Evolutionary conservation across 2,888 invertebrate genomes (phyloP).

Genomic region (Drosophila formosana): DNA sequence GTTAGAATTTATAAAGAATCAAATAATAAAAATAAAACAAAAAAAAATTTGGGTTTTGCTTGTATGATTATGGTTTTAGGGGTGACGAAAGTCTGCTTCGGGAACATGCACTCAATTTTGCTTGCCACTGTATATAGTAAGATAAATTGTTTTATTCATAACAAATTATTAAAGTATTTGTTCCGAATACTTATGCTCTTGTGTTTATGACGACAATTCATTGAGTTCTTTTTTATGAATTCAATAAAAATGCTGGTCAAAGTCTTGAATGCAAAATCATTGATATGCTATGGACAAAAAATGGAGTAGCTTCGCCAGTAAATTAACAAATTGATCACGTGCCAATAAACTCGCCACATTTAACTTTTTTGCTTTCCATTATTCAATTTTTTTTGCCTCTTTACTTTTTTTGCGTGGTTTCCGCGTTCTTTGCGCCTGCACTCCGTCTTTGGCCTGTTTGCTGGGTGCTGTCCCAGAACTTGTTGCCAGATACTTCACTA

Average conservation of each 20-base stretch:
- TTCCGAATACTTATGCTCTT: conserved; percentile 5
- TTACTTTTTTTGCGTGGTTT: conserved; percentile 43
- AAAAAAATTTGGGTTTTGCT: neutral
- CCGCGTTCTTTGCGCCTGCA: conserved; percentile 54
- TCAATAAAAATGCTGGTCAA: conserved; percentile 2
- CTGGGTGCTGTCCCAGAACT: conserved; percentile 47
- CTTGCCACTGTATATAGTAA: neutral
- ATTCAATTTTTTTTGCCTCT: conserved; percentile 22
- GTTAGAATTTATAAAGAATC: neutral
- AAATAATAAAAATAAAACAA: neutral
- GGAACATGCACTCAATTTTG: neutral
- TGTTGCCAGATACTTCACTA: conserved; percentile 53
- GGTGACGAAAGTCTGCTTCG: neutral
- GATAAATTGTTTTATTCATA: neutral
- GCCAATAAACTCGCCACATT: conserved; percentile 41
- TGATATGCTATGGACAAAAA: conserved; percentile 33
- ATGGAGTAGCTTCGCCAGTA: conserved; percentile 34
- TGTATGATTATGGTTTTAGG: neutral
- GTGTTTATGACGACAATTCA: conserved; percentile 20
- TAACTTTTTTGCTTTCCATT: conserved; percentile 25
- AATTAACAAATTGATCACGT: conserved; percentile 66
- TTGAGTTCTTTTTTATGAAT: conserved; percentile 15
- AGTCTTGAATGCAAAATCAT: conserved; percentile 35
- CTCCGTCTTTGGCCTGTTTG: conserved; percentile 15
- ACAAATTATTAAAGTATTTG: neutral